Percentiles rank a stretch among this genome's conserved stretches.
Conservation (phyloP, 1,140 invertebrate genomes). For the Ceratoteleas bidentatus region DNA sequence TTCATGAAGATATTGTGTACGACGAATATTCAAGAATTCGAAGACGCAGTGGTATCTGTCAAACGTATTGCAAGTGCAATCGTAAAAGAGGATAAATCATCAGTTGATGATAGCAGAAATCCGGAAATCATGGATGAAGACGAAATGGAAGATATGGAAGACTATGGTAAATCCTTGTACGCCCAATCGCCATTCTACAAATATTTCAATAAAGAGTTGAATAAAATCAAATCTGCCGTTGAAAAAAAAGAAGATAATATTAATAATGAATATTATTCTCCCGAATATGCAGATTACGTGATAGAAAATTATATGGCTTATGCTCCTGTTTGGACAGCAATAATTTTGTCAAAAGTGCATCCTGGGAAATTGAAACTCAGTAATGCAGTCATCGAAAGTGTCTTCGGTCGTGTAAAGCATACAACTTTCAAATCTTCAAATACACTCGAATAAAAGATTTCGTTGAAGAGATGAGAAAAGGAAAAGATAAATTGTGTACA, state of each 20-base stretch:
- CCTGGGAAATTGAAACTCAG: constrained; percentile 1
- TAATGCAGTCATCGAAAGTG: constrained; percentile 18
- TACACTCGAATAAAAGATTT: constrained; percentile 9
- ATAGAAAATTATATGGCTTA: neutral
- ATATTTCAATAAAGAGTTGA: neutral
- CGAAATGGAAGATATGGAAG: neutral
- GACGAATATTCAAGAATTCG: neutral
- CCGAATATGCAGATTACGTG: neutral
- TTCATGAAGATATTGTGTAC: constrained; percentile 7
- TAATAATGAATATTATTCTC: neutral
- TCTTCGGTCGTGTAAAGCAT: constrained; percentile 12
- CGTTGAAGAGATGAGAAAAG: constrained; percentile 9
- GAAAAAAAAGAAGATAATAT: neutral
- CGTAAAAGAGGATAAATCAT: neutral
- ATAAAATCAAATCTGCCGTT: neutral
- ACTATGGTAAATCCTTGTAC: constrained; percentile 8
- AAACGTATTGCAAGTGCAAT: neutral
- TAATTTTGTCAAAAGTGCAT: constrained; percentile 1
- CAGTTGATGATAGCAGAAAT: too few relatives aligned
- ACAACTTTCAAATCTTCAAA: constrained; percentile 1
- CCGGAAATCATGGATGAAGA: too few relatives aligned
- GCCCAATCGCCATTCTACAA: constrained; percentile 4
- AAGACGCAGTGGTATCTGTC: neutral
- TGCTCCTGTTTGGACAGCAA: neutral
- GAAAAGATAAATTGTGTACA: neutral